Percentiles rank a stretch among this genome's conserved stretches.
Evolutionary conservation across 2,113 vertebrate genomes (phyloP).

Genomic region (Pseudopipra pipra): DNA sequence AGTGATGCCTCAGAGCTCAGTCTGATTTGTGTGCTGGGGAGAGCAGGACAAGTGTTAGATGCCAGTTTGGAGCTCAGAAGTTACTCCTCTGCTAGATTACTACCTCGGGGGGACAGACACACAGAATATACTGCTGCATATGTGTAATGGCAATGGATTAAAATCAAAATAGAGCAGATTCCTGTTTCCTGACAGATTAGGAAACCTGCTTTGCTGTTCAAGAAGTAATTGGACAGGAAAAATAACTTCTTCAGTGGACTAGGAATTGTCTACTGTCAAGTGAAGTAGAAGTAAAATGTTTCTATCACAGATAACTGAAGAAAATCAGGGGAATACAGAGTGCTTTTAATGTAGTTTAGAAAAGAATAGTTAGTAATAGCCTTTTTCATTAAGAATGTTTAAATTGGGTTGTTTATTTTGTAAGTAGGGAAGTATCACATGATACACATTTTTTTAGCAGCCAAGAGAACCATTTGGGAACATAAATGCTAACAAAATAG

Average conservation of each 20-base stretch:
- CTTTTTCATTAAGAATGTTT: background rate
- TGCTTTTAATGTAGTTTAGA: background rate
- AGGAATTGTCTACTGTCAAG: background rate
- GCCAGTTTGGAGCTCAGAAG: background rate
- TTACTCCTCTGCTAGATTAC: background rate
- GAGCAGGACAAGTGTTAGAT: background rate
- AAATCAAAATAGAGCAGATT: background rate
- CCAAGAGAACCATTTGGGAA: background rate
- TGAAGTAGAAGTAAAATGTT: background rate
- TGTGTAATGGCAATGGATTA: background rate
- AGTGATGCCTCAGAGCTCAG: background rate
- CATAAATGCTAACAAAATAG: background rate
- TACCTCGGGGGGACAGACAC: background rate
- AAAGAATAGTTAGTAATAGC: background rate
- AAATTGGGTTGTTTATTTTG: background rate
- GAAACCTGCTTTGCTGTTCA: background rate
- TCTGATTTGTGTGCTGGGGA: background rate
- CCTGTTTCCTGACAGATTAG: background rate
- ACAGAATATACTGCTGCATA: background rate
- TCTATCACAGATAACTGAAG: background rate
- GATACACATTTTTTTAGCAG: background rate
- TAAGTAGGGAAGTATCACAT: background rate
- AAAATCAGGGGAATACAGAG: background rate
- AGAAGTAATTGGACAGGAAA: background rate
- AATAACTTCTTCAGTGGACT: background rate